Conservation (phyloP, 2,797 vertebrate genomes). For the Artibeus jamaicensis region DNA sequence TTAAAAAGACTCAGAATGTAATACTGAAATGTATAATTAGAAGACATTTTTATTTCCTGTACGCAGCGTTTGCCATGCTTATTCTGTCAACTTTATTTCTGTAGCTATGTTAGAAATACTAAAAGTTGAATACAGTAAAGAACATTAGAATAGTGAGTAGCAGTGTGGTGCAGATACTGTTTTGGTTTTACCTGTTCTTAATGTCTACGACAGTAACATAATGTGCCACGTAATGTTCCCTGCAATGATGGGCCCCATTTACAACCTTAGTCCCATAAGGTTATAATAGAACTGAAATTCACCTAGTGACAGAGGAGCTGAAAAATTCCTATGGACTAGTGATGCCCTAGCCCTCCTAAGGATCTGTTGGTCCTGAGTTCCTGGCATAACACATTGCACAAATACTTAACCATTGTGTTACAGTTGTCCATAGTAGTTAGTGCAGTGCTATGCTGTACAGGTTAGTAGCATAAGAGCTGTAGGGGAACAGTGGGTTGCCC, state of each 20-base stretch:
- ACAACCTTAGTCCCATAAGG: background rate
- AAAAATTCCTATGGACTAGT: background rate
- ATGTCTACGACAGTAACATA: background rate
- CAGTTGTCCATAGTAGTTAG: background rate
- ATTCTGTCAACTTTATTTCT: constrained; percentile 5
- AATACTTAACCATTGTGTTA: background rate
- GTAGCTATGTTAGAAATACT: background rate
- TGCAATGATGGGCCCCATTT: background rate
- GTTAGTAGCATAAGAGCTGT: background rate
- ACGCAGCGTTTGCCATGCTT: background rate
- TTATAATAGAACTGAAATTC: background rate
- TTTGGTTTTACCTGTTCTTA: background rate
- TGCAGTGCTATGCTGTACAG: background rate
- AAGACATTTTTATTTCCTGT: background rate
- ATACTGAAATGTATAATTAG: background rate
- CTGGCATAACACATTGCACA: background rate
- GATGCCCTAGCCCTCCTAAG: background rate
- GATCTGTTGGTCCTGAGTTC: background rate
- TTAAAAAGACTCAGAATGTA: background rate
- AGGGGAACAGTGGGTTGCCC: background rate
- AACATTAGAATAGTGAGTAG: background rate
- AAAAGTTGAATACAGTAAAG: background rate
- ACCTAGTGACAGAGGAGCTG: background rate
- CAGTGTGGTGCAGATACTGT: background rate
- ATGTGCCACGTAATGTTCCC: background rate